Evolutionary conservation across 2,797 vertebrate species (phyloP).

Genomic region (Darevskia nairensis): DNA sequence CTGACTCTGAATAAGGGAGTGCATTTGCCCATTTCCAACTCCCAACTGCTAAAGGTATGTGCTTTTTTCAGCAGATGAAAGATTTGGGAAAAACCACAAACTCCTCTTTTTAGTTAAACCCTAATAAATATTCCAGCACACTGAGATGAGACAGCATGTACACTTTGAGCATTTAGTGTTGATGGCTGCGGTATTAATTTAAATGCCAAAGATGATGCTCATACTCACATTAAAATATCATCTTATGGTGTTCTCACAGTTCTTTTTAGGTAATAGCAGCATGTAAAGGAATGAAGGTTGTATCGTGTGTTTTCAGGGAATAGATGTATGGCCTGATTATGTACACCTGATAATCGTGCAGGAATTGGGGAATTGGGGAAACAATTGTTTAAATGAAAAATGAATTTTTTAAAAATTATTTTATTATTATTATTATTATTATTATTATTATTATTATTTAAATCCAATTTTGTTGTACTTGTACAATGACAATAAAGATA

Average conservation of each 20-base stretch:
- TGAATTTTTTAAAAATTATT: too few relatives aligned
- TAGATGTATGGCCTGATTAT: background rate
- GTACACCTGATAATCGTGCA: background rate
- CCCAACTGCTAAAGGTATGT: background rate
- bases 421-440: too few relatives aligned
- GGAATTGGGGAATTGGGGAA: too few relatives aligned
- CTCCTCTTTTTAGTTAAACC: background rate
- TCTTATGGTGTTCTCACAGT: background rate
- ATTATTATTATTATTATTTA: too few relatives aligned
- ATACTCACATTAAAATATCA: background rate
- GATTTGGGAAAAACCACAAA: background rate
- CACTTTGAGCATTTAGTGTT: background rate
- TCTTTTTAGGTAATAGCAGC: background rate
- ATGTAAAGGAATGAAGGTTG: background rate
- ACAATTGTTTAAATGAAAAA: too few relatives aligned
- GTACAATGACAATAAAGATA: too few relatives aligned
- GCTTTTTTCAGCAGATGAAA: background rate
- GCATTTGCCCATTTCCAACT: background rate
- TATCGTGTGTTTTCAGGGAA: background rate
- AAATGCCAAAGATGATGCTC: background rate
- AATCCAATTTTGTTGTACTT: too few relatives aligned
- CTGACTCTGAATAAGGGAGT: too few relatives aligned
- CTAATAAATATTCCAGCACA: background rate
- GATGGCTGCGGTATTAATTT: background rate
- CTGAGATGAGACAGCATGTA: background rate